These are phyloP conservation scores for Cossypha polioptera DNA, from an alignment of 2,797 vertebrate species.

Conservation along the genomic window DNA sequence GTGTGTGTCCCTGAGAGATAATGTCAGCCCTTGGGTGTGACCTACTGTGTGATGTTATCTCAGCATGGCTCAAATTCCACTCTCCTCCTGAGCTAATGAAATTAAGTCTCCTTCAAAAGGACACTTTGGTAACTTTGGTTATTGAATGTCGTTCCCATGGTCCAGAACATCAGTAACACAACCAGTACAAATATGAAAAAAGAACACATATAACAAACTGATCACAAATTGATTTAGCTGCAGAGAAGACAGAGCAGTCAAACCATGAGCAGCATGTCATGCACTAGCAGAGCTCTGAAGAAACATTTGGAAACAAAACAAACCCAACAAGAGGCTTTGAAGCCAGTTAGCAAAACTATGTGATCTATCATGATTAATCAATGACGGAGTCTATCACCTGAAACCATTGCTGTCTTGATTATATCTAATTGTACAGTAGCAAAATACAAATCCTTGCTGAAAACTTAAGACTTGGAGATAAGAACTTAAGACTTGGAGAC, in stretches of 20 bases:
- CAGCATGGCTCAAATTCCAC: not conserved
- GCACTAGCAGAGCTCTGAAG: not conserved
- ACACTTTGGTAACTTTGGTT: conserved; percentile 42
- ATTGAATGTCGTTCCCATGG: not conserved
- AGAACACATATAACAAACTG: not conserved
- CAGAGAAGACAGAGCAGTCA: not conserved
- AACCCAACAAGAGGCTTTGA: conserved; percentile 20
- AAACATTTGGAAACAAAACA: conserved; percentile 19
- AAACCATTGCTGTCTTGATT: conserved; percentile 8
- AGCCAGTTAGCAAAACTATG: conserved; percentile 28
- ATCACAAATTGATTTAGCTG: not conserved
- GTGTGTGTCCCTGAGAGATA: conserved; percentile 67
- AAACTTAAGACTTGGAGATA: conserved; percentile 22
- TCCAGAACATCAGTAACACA: not conserved
- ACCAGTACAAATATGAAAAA: not conserved
- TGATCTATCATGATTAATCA: not conserved
- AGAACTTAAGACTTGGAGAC: conserved; percentile 32
- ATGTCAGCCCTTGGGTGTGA: conserved; percentile 61
- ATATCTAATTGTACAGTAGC: conserved; percentile 13
- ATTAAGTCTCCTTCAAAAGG: not conserved
- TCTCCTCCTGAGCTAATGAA: conserved; percentile 25
- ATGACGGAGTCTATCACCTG: not conserved
- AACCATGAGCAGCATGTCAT: not conserved
- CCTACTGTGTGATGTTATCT: conserved; percentile 53
- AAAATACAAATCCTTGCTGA: not conserved